A percentile compares a stretch with the other conserved stretches of the same genome.
Evolutionary conservation across 1,140 invertebrate species (phyloP).

Genomic region (Ceratosolen fusciceps): DNA sequence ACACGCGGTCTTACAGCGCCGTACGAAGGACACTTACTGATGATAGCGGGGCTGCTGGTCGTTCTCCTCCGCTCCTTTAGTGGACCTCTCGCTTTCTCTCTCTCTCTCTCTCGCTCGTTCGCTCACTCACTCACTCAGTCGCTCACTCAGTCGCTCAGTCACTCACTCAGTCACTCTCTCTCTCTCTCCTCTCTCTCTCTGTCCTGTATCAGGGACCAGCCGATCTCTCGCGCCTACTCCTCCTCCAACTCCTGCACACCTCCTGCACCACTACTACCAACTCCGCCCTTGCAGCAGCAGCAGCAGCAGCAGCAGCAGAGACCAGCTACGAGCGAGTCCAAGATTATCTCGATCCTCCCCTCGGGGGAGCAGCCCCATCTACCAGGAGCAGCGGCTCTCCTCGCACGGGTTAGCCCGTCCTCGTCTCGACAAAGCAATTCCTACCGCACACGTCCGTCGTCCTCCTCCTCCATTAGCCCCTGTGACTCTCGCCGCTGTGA

Average conservation of each 20-base stretch:
- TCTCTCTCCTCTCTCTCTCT: not conserved
- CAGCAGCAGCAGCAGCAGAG: not conserved
- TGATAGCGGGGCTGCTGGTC: not conserved
- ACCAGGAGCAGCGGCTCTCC: not conserved
- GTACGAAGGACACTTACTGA: not conserved
- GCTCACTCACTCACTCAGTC: not conserved
- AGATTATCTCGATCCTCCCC: no score
- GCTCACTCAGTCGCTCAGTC: no score
- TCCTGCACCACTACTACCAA: not conserved
- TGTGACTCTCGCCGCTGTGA: not conserved
- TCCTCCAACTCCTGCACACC: not conserved
- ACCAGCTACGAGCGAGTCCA: no score
- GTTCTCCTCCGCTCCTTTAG: not conserved
- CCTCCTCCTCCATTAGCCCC: not conserved
- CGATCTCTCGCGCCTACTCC: not conserved
- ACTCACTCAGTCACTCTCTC: no score
- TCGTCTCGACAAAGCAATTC: slow-evolving; percentile 20
- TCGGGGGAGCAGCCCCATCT: not conserved
- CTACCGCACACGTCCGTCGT: slow-evolving; percentile 13
- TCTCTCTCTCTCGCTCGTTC: not conserved
- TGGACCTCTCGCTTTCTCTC: not conserved
- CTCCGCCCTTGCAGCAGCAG: not conserved
- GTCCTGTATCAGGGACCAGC: not conserved
- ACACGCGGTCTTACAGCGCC: not conserved
- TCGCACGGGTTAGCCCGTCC: not conserved